phyloP scores from a whole-genome alignment of 1,140 invertebrate species.

The Leptinotarsa lineolata region DNA sequence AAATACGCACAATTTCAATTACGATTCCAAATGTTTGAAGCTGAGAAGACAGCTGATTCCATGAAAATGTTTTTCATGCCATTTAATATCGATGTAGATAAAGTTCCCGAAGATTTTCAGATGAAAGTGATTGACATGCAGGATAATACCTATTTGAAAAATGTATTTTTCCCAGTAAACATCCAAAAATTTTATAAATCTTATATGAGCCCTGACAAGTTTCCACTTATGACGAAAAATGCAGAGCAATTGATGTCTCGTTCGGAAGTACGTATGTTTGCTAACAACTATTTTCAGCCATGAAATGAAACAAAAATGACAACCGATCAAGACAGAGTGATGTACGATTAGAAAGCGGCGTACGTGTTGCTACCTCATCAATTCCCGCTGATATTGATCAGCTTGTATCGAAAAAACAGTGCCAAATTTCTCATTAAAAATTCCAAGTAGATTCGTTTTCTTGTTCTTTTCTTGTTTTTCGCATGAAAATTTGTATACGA shows the following conservation, averaged over 20 bases:
- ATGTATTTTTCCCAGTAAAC: too few species aligned
- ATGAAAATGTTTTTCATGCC: too few species aligned
- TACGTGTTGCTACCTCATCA: not conserved
- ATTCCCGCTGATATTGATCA: conserved; percentile 9
- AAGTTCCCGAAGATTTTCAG: too few species aligned
- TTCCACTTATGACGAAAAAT: not conserved
- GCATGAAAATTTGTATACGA: too few species aligned
- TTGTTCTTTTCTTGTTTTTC: too few species aligned
- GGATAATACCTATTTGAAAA: too few species aligned
- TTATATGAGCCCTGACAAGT: not conserved
- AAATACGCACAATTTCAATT: conserved; percentile 35
- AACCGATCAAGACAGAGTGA: conserved; percentile 18
- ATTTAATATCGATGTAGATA: not conserved
- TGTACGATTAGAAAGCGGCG: conserved; percentile 33
- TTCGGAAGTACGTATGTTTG: conserved; percentile 23
- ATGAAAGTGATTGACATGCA: too few species aligned
- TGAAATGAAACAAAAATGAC: conserved; percentile 28
- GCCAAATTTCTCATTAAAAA: too few species aligned
- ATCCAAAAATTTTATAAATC: conserved; percentile 38
- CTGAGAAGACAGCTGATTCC: too few species aligned
- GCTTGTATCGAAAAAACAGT: not conserved
- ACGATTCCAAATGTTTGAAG: too few species aligned
- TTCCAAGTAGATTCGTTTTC: too few species aligned
- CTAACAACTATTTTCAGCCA: too few species aligned
- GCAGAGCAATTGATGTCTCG: not conserved